Evolutionary conservation across 2,797 vertebrate genomes (phyloP).

Genomic region (Danionella dracula): DNA sequence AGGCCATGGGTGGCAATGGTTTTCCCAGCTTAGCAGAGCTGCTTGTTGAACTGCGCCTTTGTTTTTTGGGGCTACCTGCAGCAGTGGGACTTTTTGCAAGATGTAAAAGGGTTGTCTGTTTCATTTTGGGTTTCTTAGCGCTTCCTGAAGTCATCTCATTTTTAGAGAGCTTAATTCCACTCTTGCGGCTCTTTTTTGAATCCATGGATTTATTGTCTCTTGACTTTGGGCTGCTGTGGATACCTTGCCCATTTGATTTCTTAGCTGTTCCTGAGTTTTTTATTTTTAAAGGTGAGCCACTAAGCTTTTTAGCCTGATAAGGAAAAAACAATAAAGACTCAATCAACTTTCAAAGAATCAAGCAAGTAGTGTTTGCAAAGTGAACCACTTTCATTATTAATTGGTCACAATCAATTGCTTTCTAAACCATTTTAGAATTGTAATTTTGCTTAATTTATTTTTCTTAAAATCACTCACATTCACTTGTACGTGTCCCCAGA

Average conservation of each 20-base stretch:
- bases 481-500: slow-evolving; percentile 89
- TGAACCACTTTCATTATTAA: too few species aligned
- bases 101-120: slow-evolving; percentile 92
- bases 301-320: slow-evolving; percentile 77
- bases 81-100: slow-evolving; percentile 78
- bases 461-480: not conserved
- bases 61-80: slow-evolving; percentile 71
- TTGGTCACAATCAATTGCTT: too few species aligned
- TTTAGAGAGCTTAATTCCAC: slow-evolving; percentile 69
- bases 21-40: slow-evolving; percentile 84
- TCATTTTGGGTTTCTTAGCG: slow-evolving; percentile 84
- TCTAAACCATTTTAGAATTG: too few species aligned
- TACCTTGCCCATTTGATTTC: slow-evolving; percentile 61
- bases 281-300: slow-evolving; percentile 84
- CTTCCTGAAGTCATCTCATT: slow-evolving; percentile 74
- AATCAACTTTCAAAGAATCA: too few species aligned
- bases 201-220: slow-evolving; percentile 55
- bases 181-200: slow-evolving; percentile 72
- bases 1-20: slow-evolving; percentile 84
- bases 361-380: too few species aligned
- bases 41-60: slow-evolving; percentile 64
- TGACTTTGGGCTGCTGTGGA: slow-evolving; percentile 58
- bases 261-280: slow-evolving; percentile 83
- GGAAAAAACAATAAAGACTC: too few species aligned
- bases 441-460: too few species aligned